Evolutionary conservation across 1,140 invertebrate genomes (phyloP).

Genomic region (Nomia melanderi): DNA sequence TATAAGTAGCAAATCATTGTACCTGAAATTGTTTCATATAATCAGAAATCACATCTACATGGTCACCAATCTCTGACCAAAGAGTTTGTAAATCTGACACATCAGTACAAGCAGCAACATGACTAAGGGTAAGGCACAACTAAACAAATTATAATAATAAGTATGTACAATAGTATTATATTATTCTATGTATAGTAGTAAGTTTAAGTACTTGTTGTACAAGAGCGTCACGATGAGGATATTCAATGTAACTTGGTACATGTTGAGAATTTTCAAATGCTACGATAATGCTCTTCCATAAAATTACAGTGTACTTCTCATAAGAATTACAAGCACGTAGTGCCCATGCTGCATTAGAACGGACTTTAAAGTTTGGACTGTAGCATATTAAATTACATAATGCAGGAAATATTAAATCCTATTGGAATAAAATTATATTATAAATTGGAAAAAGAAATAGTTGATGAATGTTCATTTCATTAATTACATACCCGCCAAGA

Average conservation of each 20-base stretch:
- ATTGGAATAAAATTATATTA: conserved; percentile 47
- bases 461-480: conserved; percentile 5
- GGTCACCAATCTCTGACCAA: conserved; percentile 75
- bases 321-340: conserved; percentile 84
- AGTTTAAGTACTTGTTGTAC: conserved; percentile 83
- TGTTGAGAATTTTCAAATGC: conserved; percentile 88
- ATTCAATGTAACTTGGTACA: conserved; percentile 90
- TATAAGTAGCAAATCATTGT: conserved; percentile 25
- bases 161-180: background rate
- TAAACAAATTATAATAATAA: conserved; percentile 58
- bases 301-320: conserved; percentile 82
- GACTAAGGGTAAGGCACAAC: conserved; percentile 77
- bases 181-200: conserved; percentile 25
- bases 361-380: conserved; percentile 86
- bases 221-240: conserved; percentile 89
- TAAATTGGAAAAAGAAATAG: conserved; percentile 23
- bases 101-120: conserved; percentile 71
- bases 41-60: conserved; percentile 72
- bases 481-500: conserved; percentile 73
- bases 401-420: conserved; percentile 81
- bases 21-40: conserved; percentile 77
- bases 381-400: conserved; percentile 81
- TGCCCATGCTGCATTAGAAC: conserved; percentile 91
- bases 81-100: conserved; percentile 71
- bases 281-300: conserved; percentile 87